Evolutionary conservation across 2,113 vertebrate genomes (phyloP).

Genomic region (Phodopus roborovskii): DNA sequence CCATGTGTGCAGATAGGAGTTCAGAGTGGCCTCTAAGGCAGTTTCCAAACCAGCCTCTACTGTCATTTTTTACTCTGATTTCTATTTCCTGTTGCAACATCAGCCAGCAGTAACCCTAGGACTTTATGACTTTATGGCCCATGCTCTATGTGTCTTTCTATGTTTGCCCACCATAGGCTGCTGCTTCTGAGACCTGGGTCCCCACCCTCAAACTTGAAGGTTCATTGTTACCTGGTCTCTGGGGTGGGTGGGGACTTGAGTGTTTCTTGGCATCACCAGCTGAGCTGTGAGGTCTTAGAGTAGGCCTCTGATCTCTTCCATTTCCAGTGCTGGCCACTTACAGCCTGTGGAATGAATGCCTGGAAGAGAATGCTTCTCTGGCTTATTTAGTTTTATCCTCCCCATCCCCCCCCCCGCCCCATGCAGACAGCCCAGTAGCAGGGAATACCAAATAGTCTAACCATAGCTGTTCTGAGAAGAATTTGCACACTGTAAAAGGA

Average conservation of each 20-base stretch:
- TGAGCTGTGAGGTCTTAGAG: accelerated
- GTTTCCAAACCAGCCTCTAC: neutral
- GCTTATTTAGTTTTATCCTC: neutral
- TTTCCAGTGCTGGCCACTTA: accelerated
- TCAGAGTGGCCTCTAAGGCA: accelerated
- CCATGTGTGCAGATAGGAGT: accelerated
- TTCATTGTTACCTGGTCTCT: accelerated
- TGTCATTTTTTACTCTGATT: neutral
- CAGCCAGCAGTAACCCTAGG: too few relatives aligned
- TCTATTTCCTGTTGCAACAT: neutral
- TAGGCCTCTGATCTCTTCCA: accelerated
- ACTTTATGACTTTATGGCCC: neutral
- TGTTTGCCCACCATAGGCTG: accelerated
- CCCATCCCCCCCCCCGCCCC: too few relatives aligned
- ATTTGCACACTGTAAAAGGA: neutral
- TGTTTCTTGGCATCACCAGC: too few relatives aligned
- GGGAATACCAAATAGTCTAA: too few relatives aligned
- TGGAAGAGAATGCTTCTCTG: neutral
- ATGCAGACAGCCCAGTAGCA: neutral
- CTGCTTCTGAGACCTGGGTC: too few relatives aligned
- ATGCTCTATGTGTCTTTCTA: too few relatives aligned
- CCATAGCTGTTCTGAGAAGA: too few relatives aligned
- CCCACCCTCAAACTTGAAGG: accelerated
- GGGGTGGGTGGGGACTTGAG: neutral
- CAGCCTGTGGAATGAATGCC: neutral